Conservation (phyloP, 2,113 vertebrate genomes). For the Hippotragus niger region DNA sequence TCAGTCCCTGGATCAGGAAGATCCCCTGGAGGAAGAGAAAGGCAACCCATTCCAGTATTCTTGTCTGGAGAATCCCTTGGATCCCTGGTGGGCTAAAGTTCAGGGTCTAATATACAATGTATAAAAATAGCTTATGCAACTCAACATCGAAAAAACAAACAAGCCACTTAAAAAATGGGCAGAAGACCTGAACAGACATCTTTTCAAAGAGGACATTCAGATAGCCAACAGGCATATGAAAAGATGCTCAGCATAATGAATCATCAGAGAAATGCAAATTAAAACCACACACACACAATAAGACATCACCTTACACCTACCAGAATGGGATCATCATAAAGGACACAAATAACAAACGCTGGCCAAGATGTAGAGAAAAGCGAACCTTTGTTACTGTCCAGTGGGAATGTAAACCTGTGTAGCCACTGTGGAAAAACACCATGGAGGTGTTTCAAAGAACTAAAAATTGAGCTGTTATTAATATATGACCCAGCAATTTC, state of each 20-base stretch:
- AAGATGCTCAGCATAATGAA: background rate
- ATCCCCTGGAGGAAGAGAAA: background rate
- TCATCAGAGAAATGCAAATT: background rate
- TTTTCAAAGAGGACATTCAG: background rate
- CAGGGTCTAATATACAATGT: background rate
- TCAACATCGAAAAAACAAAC: background rate
- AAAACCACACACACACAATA: background rate
- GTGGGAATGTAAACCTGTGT: background rate
- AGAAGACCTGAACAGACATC: background rate
- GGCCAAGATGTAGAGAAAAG: background rate
- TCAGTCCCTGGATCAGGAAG: background rate
- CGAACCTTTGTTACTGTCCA: background rate
- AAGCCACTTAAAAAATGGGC: background rate
- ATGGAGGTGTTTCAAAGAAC: background rate
- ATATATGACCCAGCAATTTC: background rate
- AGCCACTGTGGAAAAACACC: background rate
- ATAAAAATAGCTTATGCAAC: background rate
- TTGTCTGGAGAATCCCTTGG: background rate
- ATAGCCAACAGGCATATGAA: background rate
- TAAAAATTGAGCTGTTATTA: background rate
- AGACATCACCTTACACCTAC: background rate
- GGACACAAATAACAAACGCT: background rate
- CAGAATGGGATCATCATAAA: background rate
- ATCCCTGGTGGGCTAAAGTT: background rate
- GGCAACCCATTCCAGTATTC: background rate